phyloP scores from a whole-genome alignment of 2,113 vertebrate species.

The Opisthocomus hoazin region DNA sequence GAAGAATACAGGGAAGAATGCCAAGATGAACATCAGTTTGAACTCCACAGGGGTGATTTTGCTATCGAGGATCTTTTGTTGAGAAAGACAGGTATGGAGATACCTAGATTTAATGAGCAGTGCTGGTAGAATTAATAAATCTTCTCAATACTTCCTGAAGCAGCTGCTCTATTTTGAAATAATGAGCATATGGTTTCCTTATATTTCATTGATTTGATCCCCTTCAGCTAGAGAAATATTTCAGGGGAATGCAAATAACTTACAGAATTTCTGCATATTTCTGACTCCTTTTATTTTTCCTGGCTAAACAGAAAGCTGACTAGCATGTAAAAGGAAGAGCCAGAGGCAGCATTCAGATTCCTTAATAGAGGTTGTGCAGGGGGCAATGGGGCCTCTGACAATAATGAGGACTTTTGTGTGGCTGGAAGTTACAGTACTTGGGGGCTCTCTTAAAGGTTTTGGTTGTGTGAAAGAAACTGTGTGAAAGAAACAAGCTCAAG shows the following conservation, averaged over 20 bases:
- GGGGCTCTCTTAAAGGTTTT: not conserved
- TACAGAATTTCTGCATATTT: slow-evolving; percentile 65
- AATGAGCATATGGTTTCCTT: slow-evolving; percentile 80
- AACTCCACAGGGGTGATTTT: slow-evolving; percentile 51
- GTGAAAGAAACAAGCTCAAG: not conserved
- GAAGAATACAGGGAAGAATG: slow-evolving; percentile 36
- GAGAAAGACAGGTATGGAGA: slow-evolving; percentile 66
- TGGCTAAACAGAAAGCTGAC: slow-evolving; percentile 56
- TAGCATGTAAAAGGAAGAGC: slow-evolving; percentile 42
- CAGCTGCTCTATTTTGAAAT: slow-evolving; percentile 75
- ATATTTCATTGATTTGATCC: slow-evolving; percentile 78
- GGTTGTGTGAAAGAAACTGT: not conserved
- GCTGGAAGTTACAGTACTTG: not conserved
- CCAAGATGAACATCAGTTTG: slow-evolving; percentile 41
- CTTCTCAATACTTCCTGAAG: slow-evolving; percentile 70
- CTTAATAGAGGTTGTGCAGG: not conserved
- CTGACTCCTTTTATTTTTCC: slow-evolving; percentile 56
- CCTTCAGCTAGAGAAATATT: slow-evolving; percentile 74
- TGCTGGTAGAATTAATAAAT: slow-evolving; percentile 75
- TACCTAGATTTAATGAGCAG: slow-evolving; percentile 70
- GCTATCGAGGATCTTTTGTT: slow-evolving; percentile 53
- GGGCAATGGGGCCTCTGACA: not conserved
- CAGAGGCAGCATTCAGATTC: slow-evolving; percentile 26
- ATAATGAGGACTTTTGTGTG: not conserved
- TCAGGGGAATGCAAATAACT: slow-evolving; percentile 71